phyloP scores from a whole-genome alignment of 2,797 vertebrate genomes.

The Pyrocephalus nanus region DNA sequence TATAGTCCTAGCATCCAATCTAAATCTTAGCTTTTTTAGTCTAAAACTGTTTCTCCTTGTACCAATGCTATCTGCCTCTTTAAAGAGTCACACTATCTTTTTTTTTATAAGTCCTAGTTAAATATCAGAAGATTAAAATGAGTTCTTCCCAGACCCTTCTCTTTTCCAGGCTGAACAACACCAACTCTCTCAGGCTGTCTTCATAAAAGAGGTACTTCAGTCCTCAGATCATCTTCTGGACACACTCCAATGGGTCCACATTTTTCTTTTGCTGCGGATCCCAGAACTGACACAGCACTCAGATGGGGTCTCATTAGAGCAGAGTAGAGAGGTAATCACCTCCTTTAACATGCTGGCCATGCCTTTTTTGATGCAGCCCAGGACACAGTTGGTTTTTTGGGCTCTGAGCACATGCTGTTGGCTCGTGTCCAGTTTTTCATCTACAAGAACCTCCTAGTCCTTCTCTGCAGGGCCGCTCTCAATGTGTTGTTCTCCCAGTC shows the following conservation, averaged over 20 bases:
- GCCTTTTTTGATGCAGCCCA: fast-evolving
- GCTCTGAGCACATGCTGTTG: background rate
- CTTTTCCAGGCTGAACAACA: background rate
- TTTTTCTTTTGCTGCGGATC: background rate
- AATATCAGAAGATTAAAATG: background rate
- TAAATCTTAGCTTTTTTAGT: background rate
- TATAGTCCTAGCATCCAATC: background rate
- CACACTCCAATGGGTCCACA: too few species aligned
- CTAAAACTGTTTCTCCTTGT: background rate
- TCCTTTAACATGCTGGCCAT: fast-evolving
- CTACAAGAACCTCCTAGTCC: background rate
- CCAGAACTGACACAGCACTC: fast-evolving
- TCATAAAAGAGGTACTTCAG: background rate
- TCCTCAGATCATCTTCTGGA: background rate
- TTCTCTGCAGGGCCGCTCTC: background rate
- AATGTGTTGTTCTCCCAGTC: background rate
- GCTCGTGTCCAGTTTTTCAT: background rate
- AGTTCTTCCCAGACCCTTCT: background rate
- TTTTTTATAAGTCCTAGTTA: background rate
- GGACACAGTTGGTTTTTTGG: background rate
- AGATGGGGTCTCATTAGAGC: fast-evolving
- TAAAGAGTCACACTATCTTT: background rate
- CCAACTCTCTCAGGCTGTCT: background rate
- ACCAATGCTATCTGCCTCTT: background rate
- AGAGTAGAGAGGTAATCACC: background rate